Conservation (phyloP, 2,113 vertebrate genomes). For the Beaufortia kweichowensis region DNA sequence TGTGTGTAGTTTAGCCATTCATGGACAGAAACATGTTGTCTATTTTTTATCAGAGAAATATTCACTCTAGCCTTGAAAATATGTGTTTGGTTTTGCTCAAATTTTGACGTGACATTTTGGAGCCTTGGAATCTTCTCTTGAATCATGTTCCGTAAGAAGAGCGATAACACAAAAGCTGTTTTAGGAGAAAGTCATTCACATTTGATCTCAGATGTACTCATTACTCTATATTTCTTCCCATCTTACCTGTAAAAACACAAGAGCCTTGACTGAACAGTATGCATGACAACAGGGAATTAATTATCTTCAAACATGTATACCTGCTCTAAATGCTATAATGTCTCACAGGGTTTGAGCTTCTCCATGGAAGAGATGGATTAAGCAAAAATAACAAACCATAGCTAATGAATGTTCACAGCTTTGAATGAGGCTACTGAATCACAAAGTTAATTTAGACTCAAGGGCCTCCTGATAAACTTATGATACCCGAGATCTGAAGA, state of each 20-base stretch:
- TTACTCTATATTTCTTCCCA: neutral
- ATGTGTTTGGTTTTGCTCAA: no score
- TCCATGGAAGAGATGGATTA: constrained; percentile 38
- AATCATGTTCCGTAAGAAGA: no score
- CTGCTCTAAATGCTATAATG: constrained; percentile 52
- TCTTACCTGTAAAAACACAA: neutral
- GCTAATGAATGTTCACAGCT: neutral
- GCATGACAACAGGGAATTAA: constrained; percentile 53
- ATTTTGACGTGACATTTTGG: no score
- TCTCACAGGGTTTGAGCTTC: constrained; percentile 36
- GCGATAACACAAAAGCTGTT: no score
- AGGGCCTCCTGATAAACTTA: neutral
- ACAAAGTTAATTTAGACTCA: neutral
- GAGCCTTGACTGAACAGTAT: constrained; percentile 10
- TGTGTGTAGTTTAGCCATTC: no score
- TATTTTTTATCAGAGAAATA: no score
- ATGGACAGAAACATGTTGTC: no score
- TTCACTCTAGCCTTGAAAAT: no score
- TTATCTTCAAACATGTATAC: constrained; percentile 57
- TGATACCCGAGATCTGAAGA: neutral
- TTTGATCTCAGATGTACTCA: neutral
- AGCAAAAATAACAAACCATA: constrained; percentile 7
- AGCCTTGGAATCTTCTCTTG: no score
- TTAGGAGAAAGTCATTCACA: neutral
- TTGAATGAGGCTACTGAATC: neutral